Conservation (phyloP, 2,113 vertebrate species). For the Alexandromys fortis region DNA sequence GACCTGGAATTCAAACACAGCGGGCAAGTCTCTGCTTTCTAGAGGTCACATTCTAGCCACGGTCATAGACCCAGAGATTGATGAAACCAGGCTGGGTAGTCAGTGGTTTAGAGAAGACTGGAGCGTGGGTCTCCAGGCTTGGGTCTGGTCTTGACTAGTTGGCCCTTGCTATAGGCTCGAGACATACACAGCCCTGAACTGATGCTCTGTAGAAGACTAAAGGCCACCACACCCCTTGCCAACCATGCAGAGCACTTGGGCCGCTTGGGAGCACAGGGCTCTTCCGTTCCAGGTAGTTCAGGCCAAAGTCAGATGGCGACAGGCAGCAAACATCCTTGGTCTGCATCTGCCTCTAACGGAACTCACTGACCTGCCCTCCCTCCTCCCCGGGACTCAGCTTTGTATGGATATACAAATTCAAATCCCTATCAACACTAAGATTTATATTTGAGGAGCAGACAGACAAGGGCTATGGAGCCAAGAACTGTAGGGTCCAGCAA, state of each 20-base stretch:
- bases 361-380: not conserved
- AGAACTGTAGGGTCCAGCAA: not conserved
- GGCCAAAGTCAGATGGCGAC: not conserved
- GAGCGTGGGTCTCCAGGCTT: not conserved
- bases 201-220: not conserved
- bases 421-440: conserved; percentile 33
- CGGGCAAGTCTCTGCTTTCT: not conserved
- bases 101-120: not conserved
- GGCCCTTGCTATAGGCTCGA: not conserved
- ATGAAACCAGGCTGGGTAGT: not conserved
- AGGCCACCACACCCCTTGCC: not conserved
- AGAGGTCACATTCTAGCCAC: not conserved
- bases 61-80: not conserved
- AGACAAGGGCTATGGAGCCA: not conserved
- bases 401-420: conserved; percentile 37
- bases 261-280: not conserved
- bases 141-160: not conserved
- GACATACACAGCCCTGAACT: not conserved
- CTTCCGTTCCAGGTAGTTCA: not conserved
- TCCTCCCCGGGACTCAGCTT: not conserved
- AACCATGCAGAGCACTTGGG: not conserved
- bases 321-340: not conserved
- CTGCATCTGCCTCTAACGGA: not conserved
- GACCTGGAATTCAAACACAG: not conserved
- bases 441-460: conserved; percentile 50